Evolutionary conservation across 2,888 invertebrate genomes (phyloP).

Genomic region (Andrena hattorfiana): DNA sequence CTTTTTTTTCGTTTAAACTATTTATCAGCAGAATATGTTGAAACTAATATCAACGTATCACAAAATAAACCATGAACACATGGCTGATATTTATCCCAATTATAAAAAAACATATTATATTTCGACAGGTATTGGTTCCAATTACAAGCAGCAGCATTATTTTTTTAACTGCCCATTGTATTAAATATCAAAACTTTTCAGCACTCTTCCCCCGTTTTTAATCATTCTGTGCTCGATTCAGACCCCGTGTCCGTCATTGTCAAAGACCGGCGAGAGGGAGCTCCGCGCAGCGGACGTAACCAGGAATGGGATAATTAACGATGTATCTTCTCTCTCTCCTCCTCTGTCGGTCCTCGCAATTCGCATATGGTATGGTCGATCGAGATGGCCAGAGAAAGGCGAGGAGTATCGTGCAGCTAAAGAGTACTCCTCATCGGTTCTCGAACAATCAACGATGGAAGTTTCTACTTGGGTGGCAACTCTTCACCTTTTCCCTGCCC

Average conservation of each 20-base stretch:
- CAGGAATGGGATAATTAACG: conserved; percentile 75
- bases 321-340: conserved; percentile 42
- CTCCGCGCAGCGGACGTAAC: conserved; percentile 19
- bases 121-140: not conserved
- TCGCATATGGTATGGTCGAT: conserved; percentile 66
- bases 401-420: conserved; percentile 54
- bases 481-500: conserved; percentile 56
- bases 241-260: conserved; percentile 12
- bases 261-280: conserved; percentile 6
- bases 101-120: not conserved
- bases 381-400: conserved; percentile 56
- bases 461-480: conserved; percentile 77
- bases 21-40: too few species aligned
- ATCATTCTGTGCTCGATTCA: not conserved
- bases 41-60: too few species aligned
- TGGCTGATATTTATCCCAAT: not conserved
- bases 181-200: not conserved
- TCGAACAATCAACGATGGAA: conserved; percentile 77
- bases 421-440: conserved; percentile 51
- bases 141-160: not conserved
- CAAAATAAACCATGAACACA: too few species aligned
- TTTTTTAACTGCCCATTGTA: not conserved
- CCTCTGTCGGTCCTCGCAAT: conserved; percentile 56
- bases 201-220: not conserved
- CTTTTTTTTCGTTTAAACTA: too few species aligned